A percentile compares a stretch with the other conserved stretches of the same genome.
phyloP scores from a whole-genome alignment of 1,140 invertebrate genomes.

The Drosophila leontia region DNA sequence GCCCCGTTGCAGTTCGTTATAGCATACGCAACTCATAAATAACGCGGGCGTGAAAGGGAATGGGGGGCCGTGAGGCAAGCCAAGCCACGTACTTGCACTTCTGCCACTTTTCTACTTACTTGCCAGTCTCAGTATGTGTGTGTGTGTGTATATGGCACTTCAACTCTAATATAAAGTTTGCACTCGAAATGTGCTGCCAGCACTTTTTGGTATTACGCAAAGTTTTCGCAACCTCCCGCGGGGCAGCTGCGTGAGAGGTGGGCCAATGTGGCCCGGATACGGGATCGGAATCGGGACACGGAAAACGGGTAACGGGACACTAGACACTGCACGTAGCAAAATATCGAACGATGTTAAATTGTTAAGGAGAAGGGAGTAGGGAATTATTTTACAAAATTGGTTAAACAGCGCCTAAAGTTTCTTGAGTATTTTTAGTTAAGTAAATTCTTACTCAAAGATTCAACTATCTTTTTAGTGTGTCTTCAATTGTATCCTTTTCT shows the following conservation, averaged over 20 bases:
- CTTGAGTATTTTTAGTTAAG: not conserved
- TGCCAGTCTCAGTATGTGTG: constrained; percentile 37
- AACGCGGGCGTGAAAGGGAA: constrained; percentile 41
- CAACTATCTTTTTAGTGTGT: too few relatives aligned
- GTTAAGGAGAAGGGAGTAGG: too few relatives aligned
- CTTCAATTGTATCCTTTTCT: not conserved
- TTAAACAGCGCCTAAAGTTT: not conserved
- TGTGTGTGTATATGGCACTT: constrained; percentile 66
- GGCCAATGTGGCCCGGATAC: constrained; percentile 18
- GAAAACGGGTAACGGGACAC: constrained; percentile 8
- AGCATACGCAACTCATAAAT: constrained; percentile 81
- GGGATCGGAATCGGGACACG: constrained; percentile 5
- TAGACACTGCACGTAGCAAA: not conserved
- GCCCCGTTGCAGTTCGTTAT: constrained; percentile 70
- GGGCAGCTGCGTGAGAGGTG: constrained; percentile 48
- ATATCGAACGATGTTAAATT: not conserved
- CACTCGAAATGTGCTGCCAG: constrained; percentile 80
- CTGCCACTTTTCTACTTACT: constrained; percentile 74
- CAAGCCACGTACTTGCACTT: constrained; percentile 76
- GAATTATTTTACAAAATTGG: not conserved
- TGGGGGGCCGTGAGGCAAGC: constrained; percentile 13
- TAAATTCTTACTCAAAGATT: not conserved
- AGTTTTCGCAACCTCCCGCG: constrained; percentile 65
- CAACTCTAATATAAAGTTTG: constrained; percentile 83
- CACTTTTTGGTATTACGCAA: constrained; percentile 83